Evolutionary conservation across 2,888 invertebrate species (phyloP), one percentile per base, ranked within the genome.

Genomic region (Trichacis sp.): DNA sequence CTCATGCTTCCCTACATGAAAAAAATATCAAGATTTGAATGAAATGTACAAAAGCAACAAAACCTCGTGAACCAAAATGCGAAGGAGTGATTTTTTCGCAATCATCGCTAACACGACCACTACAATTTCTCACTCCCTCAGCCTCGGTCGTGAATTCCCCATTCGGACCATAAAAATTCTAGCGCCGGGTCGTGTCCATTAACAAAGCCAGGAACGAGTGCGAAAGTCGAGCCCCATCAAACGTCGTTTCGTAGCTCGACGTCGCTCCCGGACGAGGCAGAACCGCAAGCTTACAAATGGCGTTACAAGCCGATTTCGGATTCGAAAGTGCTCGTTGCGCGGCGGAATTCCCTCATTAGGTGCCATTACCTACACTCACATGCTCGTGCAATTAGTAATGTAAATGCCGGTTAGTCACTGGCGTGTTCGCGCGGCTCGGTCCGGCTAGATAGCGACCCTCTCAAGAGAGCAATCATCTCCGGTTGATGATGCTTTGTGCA

Each of bases 381-480:
- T 77, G 78, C 71, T 72, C 73, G 74, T 69, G 78, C 82, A 83
- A 84, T 84, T 84, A 84, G 83, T 84, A 83, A 83, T 84, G 84
- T 82, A 84, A 84, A 84, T 84, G 80, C 75, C 73, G 77, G 80
- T 82, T 82, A 80, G 82, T 83, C 82, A 80, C 81, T 80, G 76
- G 82, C 82, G 77, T 83, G 80, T 80, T 80, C 75, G 78, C 71
- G 78, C 76, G 64, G 70, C 71, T 57, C 69, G 43, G 73, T 52
- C 67, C 68, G 46, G 72, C 76, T 77, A 81, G 80, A 81, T 82
- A 83, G 82, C 79, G 75, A 80, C 82, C 82, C 80, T 82, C 82
- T 80, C 79, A 82, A 67, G 83, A 78, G 80, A 80, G 74, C 69
- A 79, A 83, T 83, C 78, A 77, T 78, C 78, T 79, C 78, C 74